Base-by-base conservation (phyloP, 2,797 vertebrate species). In the Ambastaia sidthimunki region DNA sequence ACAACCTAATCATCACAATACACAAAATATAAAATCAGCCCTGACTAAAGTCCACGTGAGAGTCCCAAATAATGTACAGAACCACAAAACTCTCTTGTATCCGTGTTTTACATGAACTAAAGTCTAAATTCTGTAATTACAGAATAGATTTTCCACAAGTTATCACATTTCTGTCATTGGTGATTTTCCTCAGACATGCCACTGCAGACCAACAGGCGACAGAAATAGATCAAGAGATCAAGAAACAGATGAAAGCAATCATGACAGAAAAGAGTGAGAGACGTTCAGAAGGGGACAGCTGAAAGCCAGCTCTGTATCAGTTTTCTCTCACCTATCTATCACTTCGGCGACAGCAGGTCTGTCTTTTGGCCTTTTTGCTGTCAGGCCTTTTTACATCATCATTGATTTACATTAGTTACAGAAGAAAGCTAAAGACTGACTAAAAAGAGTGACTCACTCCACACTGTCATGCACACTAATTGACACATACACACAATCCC, bases 331-430 rank as follows among this genome's bases (percentile, higher is more conserved):
- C 68, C 62, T 78, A 72, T 82, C 69, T 70, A 72, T 82, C 80
- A 78, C 69, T 48, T 71, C 55, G 48, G 69, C n/a, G 78, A 70
- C 79, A 77, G 79, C 19, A 23, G 71, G 65, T 84, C 79, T 78
- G 60, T 54, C 80, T 47, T 84, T 16, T 41, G 76, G 50, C 74
- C 80, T 83, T 75, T 80, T 83, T 74, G 81, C 71, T 78, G 71
- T 81, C 85, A 76, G 66, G 81, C 68, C 75, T 73, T 80, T 73
- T 81, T 82, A 81, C 59, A 78, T 63, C 48, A 81, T 63, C 54
- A 81, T 63, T 79, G 68, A 86, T 82, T 82, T 82, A 86, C 74
- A 82, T 84, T 80, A 82, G 78, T 82, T 74, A 82, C 69, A 34
- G 69, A 73, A 37, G 21, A 72, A 59, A 47, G 47, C 55, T 55